A percentile compares a stretch with the other conserved stretches of the same genome.
Evolutionary conservation across 1,140 invertebrate genomes (phyloP).

Genomic region (Lepidurus couesii): DNA sequence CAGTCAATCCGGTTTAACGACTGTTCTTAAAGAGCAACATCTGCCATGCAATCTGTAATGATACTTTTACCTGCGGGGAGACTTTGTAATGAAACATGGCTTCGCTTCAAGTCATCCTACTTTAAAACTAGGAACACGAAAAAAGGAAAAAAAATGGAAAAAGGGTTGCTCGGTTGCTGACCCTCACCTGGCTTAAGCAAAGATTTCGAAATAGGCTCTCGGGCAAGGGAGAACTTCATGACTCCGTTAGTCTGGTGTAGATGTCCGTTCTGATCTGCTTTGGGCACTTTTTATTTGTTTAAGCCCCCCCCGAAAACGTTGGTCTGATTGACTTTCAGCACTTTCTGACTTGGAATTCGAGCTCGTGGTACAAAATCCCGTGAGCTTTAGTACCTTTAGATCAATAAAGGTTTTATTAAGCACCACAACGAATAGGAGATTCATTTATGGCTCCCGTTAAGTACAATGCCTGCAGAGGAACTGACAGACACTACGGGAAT

Average conservation of each 20-base stretch:
- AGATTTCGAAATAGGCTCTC: conserved; percentile 2
- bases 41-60: background rate
- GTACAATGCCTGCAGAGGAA: background rate
- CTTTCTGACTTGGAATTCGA: too few relatives aligned
- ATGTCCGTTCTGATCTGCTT: background rate
- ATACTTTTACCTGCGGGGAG: background rate
- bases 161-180: conserved; percentile 16
- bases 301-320: too few relatives aligned
- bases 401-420: too few relatives aligned
- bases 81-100: background rate
- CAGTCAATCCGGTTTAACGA: background rate
- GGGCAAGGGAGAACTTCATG: background rate
- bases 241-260: background rate
- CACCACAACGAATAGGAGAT: background rate
- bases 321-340: too few relatives aligned
- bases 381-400: too few relatives aligned
- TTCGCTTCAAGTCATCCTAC: conserved; percentile 4
- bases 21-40: background rate
- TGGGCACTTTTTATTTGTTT: background rate
- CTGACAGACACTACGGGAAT: background rate
- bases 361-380: too few relatives aligned
- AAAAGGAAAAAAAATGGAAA: background rate
- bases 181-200: background rate
- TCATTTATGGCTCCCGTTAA: background rate
- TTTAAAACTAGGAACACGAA: background rate